These are phyloP conservation scores for Etheostoma perlongum DNA, from an alignment of 2,797 vertebrate species.

Conservation along the genomic window DNA sequence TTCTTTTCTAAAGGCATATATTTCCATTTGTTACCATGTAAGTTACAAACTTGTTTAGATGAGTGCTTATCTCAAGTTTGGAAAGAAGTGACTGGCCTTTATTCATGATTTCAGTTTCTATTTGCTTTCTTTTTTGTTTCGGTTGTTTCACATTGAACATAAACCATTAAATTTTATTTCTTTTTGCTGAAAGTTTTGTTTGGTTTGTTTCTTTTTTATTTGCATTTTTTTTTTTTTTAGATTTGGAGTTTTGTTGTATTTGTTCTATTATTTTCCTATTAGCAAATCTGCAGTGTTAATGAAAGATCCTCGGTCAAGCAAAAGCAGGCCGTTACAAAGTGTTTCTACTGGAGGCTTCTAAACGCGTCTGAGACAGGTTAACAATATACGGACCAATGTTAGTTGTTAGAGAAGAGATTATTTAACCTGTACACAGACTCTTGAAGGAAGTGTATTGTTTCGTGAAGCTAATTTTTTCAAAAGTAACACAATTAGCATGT, in stretches of 20 bases:
- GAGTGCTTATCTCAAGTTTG: slow-evolving; percentile 87
- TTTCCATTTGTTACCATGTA: slow-evolving; percentile 81
- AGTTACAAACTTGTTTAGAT: slow-evolving; percentile 86
- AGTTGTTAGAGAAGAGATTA: not conserved
- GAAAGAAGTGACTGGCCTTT: slow-evolving; percentile 89
- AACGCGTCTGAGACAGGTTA: not conserved
- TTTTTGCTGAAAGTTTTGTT: slow-evolving; percentile 94
- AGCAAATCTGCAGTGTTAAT: slow-evolving; percentile 22
- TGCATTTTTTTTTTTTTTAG: slow-evolving; percentile 80
- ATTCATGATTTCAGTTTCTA: slow-evolving; percentile 75
- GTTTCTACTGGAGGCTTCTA: slow-evolving; percentile 9
- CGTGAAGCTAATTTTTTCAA: slow-evolving; percentile 19
- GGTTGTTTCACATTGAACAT: slow-evolving; percentile 94
- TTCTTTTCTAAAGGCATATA: slow-evolving; percentile 79
- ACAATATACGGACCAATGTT: slow-evolving; percentile 51
- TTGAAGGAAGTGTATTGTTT: slow-evolving; percentile 10
- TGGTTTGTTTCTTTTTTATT: slow-evolving; percentile 90
- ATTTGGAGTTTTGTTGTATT: slow-evolving; percentile 60
- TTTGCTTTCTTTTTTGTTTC: slow-evolving; percentile 84
- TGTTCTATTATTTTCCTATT: slow-evolving; percentile 28
- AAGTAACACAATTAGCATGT: not conserved
- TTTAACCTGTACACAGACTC: slow-evolving; percentile 21
- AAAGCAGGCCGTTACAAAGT: not conserved
- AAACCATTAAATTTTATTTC: slow-evolving; percentile 99
- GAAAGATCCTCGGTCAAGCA: not conserved